Evolutionary conservation across 2,888 invertebrate genomes (phyloP).

Genomic region (Prenolepis imparis): DNA sequence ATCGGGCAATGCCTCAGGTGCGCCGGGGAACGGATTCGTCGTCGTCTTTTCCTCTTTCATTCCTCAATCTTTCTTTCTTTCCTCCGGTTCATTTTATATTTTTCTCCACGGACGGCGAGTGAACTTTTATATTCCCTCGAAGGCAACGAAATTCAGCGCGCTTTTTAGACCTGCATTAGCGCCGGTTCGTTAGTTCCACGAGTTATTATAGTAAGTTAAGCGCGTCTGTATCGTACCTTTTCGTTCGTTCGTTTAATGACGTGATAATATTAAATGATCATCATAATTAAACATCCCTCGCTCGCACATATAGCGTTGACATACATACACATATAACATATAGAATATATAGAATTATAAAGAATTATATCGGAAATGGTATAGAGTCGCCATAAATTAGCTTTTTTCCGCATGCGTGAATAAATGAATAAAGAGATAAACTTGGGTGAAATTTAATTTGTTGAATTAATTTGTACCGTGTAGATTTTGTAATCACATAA

Average conservation of each 20-base stretch:
- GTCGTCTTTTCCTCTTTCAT: not conserved
- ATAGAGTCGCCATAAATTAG: too few species aligned
- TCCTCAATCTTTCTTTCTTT: slow-evolving; percentile 8
- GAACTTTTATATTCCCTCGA: slow-evolving; percentile 51
- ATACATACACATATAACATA: too few species aligned
- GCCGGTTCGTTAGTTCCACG: slow-evolving; percentile 70
- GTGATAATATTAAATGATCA: slow-evolving; percentile 66
- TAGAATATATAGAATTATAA: too few species aligned
- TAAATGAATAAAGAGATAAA: not conserved
- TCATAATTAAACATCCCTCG: slow-evolving; percentile 60
- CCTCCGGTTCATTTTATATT: slow-evolving; percentile 46
- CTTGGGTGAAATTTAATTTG: not conserved
- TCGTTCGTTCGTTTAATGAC: slow-evolving; percentile 68
- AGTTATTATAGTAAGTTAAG: slow-evolving; percentile 66
- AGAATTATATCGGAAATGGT: not conserved
- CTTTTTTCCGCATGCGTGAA: not conserved
- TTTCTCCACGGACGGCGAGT: slow-evolving; percentile 25
- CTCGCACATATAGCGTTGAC: not conserved
- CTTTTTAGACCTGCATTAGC: slow-evolving; percentile 69
- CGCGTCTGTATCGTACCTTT: slow-evolving; percentile 67
- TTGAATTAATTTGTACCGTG: not conserved
- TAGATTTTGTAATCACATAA: not conserved
- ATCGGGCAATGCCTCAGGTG: slow-evolving; percentile 30
- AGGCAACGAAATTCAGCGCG: slow-evolving; percentile 56
- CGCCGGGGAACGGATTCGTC: slow-evolving; percentile 19